Conservation (phyloP, 2,797 vertebrate species). For the Dendrocincla tyrannina region DNA sequence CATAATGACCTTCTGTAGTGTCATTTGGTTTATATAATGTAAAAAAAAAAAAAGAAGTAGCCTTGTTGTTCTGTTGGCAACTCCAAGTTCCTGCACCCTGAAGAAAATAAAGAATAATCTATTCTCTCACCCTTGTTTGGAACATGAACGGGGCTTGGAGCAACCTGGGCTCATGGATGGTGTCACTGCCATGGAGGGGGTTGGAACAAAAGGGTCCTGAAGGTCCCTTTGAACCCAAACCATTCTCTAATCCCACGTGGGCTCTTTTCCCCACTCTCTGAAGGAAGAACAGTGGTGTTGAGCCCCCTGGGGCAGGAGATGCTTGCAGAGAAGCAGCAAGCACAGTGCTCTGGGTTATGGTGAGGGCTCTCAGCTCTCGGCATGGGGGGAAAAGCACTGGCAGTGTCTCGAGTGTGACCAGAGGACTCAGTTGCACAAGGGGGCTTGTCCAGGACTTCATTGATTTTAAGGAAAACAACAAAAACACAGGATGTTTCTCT, state of each 20-base stretch:
- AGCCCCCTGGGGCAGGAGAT: not conserved
- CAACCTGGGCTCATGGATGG: not conserved
- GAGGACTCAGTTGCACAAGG: not conserved
- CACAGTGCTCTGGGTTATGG: rapidly evolving
- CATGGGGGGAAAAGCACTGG: not conserved
- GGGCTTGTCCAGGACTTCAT: not conserved
- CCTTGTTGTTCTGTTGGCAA: not conserved
- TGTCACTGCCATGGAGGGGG: not conserved
- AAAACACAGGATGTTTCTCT: not conserved
- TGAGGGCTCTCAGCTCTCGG: not conserved
- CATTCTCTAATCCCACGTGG: not conserved
- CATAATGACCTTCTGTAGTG: rapidly evolving
- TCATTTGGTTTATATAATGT: not conserved
- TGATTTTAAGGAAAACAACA: not conserved
- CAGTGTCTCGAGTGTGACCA: not conserved
- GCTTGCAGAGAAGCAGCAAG: not conserved
- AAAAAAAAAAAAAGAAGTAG: not conserved
- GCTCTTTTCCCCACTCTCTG: not conserved
- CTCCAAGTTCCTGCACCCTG: not conserved
- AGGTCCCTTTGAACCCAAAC: not conserved
- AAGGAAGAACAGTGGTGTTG: not conserved
- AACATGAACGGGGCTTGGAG: not conserved
- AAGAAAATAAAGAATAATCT: not conserved
- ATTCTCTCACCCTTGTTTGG: not conserved
- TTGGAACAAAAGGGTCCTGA: not conserved